A percentile compares a stretch with the other conserved stretches of the same genome.
Evolutionary conservation across 2,888 invertebrate species (phyloP).

Genomic region (Hyppa rectilinea): DNA sequence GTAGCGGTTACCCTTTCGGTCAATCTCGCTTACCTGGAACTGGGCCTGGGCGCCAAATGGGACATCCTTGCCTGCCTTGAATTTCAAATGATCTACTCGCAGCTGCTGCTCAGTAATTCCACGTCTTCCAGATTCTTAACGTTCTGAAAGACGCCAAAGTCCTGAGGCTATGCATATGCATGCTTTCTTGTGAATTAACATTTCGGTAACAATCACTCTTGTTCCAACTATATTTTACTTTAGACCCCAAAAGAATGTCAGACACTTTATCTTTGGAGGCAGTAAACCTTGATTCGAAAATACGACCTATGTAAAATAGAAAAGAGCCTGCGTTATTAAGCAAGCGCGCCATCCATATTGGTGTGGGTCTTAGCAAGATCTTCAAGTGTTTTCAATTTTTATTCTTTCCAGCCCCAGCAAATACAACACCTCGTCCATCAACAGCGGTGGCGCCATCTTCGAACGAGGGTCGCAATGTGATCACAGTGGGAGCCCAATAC

Average conservation of each 20-base stretch:
- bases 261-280: too few species aligned
- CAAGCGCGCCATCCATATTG: not conserved
- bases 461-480: slow-evolving; percentile 77
- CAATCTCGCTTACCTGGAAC: too few species aligned
- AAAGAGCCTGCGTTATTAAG: not conserved
- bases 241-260: not conserved
- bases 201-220: not conserved
- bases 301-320: too few species aligned
- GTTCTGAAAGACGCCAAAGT: not conserved
- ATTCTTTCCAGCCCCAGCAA: slow-evolving; percentile 51
- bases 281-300: not conserved
- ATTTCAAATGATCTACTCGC: not conserved
- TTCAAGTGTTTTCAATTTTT: not conserved
- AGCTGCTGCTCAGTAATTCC: not conserved
- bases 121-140: too few species aligned
- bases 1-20: too few species aligned
- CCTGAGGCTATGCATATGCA: not conserved
- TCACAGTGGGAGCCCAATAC: slow-evolving; percentile 87
- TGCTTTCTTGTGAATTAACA: not conserved
- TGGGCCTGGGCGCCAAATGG: too few species aligned
- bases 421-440: slow-evolving; percentile 52
- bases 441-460: slow-evolving; percentile 56
- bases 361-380: not conserved
- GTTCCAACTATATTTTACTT: not conserved
- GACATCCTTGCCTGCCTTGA: not conserved